Evolutionary conservation across 2,888 invertebrate species (phyloP).

Genomic region (Apomyelois bistriatella): DNA sequence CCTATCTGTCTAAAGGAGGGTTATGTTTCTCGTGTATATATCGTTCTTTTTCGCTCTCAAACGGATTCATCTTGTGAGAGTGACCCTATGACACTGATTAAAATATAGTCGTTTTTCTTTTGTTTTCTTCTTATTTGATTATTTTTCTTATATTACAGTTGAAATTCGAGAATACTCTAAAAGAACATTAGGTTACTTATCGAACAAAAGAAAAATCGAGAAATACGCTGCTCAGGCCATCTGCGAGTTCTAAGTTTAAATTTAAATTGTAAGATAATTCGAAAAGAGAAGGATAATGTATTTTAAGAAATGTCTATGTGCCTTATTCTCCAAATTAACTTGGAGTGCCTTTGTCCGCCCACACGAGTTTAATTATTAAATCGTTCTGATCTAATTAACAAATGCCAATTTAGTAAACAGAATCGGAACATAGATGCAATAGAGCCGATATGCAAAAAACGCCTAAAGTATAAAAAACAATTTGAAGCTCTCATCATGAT

Average conservation of each 20-base stretch:
- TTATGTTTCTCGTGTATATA: too few species aligned
- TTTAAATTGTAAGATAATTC: background rate
- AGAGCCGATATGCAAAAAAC: slow-evolving; percentile 19
- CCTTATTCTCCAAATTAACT: background rate
- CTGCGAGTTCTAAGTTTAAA: background rate
- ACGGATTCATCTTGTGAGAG: too few species aligned
- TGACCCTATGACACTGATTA: too few species aligned
- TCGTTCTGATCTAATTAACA: slow-evolving; percentile 56
- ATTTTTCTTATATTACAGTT: too few species aligned
- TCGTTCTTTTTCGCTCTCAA: too few species aligned
- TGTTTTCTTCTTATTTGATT: too few species aligned
- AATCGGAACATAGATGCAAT: slow-evolving; percentile 27
- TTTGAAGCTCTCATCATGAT: too few species aligned
- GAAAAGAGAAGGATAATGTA: background rate
- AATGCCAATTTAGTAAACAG: slow-evolving; percentile 49
- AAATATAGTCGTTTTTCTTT: too few species aligned
- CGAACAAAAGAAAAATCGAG: too few species aligned
- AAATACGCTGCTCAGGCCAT: background rate
- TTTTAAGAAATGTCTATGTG: background rate
- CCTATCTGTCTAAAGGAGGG: too few species aligned
- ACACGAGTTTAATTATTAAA: slow-evolving; percentile 44
- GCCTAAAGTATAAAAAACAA: background rate
- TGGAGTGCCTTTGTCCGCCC: background rate
- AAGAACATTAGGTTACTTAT: too few species aligned
- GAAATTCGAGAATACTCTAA: too few species aligned